Evolutionary conservation across 1,140 invertebrate genomes (phyloP).

Genomic region (Asbolus verrucosus): DNA sequence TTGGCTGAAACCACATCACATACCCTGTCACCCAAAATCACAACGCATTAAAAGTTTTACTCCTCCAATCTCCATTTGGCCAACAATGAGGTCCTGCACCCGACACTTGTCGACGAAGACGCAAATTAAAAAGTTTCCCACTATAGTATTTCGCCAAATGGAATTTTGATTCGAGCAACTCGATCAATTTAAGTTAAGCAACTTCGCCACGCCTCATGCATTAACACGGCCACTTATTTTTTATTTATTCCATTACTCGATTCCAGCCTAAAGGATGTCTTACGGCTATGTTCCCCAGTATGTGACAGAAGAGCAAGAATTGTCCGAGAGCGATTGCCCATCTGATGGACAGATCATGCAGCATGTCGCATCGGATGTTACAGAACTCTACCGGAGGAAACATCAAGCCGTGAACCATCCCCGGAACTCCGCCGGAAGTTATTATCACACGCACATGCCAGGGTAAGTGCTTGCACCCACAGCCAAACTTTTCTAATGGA

Average conservation of each 20-base stretch:
- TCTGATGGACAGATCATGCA: constrained; percentile 34
- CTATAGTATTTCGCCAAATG: constrained; percentile 26
- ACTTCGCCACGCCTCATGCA: constrained; percentile 11
- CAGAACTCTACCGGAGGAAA: constrained; percentile 47
- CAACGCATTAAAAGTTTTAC: constrained; percentile 29
- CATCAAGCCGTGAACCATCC: constrained; percentile 9
- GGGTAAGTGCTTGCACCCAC: constrained; percentile 34
- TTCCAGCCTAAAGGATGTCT: constrained; percentile 15
- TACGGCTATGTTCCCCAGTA: constrained; percentile 24
- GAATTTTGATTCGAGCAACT: constrained; percentile 15
- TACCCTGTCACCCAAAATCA: constrained; percentile 25
- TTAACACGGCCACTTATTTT: neutral
- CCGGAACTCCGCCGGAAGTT: constrained; percentile 9
- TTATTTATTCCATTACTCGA: neutral
- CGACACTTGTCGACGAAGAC: constrained; percentile 30
- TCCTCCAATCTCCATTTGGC: constrained; percentile 13
- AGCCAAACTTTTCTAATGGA: constrained; percentile 19
- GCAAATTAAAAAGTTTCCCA: constrained; percentile 34
- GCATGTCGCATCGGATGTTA: constrained; percentile 36
- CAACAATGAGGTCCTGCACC: constrained; percentile 32
- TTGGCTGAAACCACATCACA: constrained; percentile 9
- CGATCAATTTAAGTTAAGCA: constrained; percentile 37
- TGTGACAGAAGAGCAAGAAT: constrained; percentile 14
- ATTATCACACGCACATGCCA: constrained; percentile 39
- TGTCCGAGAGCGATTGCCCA: constrained; percentile 46